Conservation (phyloP, 2,113 vertebrate species). For the Montifringilla adamsi region DNA sequence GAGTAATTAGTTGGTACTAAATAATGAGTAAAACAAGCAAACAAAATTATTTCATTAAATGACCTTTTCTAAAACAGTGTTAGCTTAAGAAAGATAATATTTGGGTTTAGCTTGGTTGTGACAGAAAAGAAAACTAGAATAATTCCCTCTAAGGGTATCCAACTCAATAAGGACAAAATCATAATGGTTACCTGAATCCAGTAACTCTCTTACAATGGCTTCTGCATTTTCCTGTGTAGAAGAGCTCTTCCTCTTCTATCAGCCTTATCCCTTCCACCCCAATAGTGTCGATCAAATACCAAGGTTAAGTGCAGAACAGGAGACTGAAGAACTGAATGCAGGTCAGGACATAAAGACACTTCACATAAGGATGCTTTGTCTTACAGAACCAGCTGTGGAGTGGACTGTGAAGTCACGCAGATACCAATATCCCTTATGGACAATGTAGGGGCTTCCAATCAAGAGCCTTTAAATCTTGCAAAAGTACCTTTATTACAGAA, state of each 20-base stretch:
- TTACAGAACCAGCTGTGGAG: background rate
- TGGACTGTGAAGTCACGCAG: background rate
- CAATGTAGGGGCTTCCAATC: background rate
- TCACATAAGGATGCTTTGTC: background rate
- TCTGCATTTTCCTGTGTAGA: background rate
- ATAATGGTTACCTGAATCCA: background rate
- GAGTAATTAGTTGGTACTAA: constrained; percentile 30
- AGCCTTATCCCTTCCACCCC: background rate
- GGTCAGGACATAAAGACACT: background rate
- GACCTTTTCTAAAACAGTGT: background rate
- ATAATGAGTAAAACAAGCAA: background rate
- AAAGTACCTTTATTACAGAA: background rate
- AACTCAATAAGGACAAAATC: background rate
- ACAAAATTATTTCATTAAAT: constrained; percentile 8
- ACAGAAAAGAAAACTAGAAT: background rate
- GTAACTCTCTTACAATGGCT: background rate
- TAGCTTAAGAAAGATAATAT: background rate
- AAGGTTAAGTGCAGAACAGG: background rate
- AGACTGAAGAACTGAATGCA: background rate
- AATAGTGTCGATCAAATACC: background rate
- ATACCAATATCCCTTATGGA: background rate
- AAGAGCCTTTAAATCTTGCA: background rate
- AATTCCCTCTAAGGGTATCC: background rate
- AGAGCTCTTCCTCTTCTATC: background rate
- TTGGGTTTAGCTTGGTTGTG: background rate